Evolutionary conservation across 2,113 vertebrate species (phyloP).

Genomic region (Cygnus buccinator): DNA sequence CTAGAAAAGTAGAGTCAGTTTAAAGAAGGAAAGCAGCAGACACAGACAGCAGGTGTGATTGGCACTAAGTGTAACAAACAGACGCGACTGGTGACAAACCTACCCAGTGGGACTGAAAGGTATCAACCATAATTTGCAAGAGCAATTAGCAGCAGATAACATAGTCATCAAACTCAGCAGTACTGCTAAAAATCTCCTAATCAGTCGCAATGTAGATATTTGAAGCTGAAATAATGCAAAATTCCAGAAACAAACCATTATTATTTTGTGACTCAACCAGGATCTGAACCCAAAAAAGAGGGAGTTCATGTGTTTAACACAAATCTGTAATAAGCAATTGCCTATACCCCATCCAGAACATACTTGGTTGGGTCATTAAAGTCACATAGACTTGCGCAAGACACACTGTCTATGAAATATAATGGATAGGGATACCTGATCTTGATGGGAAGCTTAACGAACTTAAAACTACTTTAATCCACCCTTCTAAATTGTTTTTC

Average conservation of each 20-base stretch:
- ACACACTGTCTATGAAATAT: background rate
- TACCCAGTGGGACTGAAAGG: background rate
- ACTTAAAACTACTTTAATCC: background rate
- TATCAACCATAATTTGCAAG: background rate
- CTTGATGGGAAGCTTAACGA: background rate
- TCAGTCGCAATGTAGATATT: background rate
- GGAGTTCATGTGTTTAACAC: background rate
- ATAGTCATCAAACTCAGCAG: background rate
- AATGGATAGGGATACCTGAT: background rate
- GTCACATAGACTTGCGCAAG: background rate
- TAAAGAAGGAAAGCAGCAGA: background rate
- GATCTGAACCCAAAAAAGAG: background rate
- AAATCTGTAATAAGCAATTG: background rate
- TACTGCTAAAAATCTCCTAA: background rate
- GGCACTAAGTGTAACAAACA: background rate
- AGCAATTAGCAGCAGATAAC: background rate
- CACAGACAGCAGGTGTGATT: background rate
- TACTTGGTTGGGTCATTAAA: background rate
- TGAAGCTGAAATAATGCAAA: background rate
- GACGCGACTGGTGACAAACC: background rate
- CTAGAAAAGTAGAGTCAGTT: background rate
- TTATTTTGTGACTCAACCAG: background rate
- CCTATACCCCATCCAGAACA: background rate
- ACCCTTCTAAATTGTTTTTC: background rate
- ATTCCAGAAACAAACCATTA: background rate